Conservation (phyloP, 2,888 invertebrate species). For the Glaucopsyche alexis region DNA sequence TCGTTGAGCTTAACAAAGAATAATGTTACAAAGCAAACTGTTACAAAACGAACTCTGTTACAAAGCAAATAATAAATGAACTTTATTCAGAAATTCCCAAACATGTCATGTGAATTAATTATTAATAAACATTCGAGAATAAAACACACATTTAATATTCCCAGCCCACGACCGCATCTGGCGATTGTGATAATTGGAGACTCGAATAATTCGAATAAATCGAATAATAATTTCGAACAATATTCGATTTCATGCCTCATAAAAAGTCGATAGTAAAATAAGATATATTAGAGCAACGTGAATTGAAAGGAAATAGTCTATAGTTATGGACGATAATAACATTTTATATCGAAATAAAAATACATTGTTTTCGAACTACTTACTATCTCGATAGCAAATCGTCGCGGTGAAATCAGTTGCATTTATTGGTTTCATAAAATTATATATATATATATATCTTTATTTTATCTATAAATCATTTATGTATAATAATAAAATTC, state of each 20-base stretch:
- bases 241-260: background rate
- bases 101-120: conserved; percentile 4
- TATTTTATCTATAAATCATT: background rate
- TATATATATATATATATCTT: conserved; percentile 5
- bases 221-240: background rate
- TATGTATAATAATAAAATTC: background rate
- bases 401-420: conserved; percentile 2
- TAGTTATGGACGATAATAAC: conserved; percentile 9
- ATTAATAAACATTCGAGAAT: background rate
- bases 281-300: background rate
- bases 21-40: background rate
- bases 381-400: conserved; percentile 6
- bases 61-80: conserved; percentile 3
- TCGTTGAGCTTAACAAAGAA: background rate
- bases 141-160: conserved; percentile 13
- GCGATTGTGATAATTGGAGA: conserved; percentile 2
- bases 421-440: conserved; percentile 12
- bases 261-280: background rate
- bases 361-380: conserved; percentile 25
- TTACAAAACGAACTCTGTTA: too few species aligned
- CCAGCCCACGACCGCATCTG: background rate
- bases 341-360: conserved; percentile 23
- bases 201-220: background rate
- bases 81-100: conserved; percentile 3
- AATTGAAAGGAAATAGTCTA: conserved; percentile 2